phyloP scores from a whole-genome alignment of 2,888 invertebrate species.

The Tetropium fuscum region DNA sequence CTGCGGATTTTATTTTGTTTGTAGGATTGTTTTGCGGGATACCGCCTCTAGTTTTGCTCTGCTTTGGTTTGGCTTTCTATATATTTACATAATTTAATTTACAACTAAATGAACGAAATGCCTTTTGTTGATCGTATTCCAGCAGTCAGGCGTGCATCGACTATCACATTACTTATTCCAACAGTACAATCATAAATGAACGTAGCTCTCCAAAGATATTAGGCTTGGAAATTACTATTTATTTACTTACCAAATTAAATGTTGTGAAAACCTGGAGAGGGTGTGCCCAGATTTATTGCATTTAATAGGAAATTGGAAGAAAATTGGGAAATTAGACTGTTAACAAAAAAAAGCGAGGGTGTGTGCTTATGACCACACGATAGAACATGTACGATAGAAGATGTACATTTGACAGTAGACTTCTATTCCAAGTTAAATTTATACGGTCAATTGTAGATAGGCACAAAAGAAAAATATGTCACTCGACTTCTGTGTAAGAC shows the following conservation, averaged over 20 bases:
- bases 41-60: constrained; percentile 24
- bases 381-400: too few species aligned
- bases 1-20: constrained; percentile 25
- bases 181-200: constrained; percentile 6
- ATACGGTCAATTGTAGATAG: too few species aligned
- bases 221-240: background rate
- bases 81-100: constrained; percentile 26
- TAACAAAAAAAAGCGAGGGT: too few species aligned
- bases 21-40: constrained; percentile 27
- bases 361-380: too few species aligned
- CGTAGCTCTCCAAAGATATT: background rate
- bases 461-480: too few species aligned
- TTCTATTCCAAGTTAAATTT: too few species aligned
- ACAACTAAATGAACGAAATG: constrained; percentile 20
- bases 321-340: too few species aligned
- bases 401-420: too few species aligned
- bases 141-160: constrained; percentile 6
- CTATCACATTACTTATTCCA: constrained; percentile 8
- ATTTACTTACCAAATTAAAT: constrained; percentile 6
- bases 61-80: constrained; percentile 23
- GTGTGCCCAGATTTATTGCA: too few species aligned
- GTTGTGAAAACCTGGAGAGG: constrained; percentile 3
- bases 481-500: too few species aligned
- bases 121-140: constrained; percentile 12
- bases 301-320: too few species aligned